phyloP scores from a whole-genome alignment of 2,888 invertebrate species.

The Strigamia crassipes region DNA sequence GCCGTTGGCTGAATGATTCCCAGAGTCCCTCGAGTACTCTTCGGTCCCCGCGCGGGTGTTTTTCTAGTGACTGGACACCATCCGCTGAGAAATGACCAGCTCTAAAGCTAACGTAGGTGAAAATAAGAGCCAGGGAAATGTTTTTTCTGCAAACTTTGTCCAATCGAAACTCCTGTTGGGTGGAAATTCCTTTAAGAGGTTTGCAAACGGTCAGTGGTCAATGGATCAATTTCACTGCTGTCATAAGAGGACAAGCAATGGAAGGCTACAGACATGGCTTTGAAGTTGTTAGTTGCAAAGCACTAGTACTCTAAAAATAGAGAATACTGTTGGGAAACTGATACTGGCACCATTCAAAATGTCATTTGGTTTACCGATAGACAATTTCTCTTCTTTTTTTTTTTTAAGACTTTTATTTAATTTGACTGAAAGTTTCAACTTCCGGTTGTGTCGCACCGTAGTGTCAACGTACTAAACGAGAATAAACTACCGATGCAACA shows the following conservation, averaged over 20 bases:
- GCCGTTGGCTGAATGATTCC: constrained; percentile 37
- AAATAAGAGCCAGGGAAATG: constrained; percentile 27
- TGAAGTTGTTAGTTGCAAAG: no score
- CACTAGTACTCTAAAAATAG: no score
- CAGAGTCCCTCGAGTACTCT: constrained; percentile 15
- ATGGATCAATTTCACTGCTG: constrained; percentile 23
- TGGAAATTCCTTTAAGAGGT: constrained; percentile 37
- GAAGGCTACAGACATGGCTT: neutral
- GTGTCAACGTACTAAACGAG: no score
- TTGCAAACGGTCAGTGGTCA: constrained; percentile 30
- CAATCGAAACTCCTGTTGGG: constrained; percentile 24
- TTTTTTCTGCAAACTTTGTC: constrained; percentile 40
- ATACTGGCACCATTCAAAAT: no score
- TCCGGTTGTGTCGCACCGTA: no score
- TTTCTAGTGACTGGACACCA: constrained; percentile 40
- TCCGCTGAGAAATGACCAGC: constrained; percentile 38
- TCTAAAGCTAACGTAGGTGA: constrained; percentile 42
- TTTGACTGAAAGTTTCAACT: no score
- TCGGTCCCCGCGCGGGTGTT: constrained; percentile 22
- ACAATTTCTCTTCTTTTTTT: no score
- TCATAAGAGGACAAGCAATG: constrained; percentile 14
- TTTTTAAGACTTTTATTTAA: no score
- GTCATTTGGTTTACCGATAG: no score
- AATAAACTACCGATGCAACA: no score
- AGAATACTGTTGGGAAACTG: no score